phyloP scores from a whole-genome alignment of 2,888 invertebrate genomes.

The Drosophila monieri region DNA sequence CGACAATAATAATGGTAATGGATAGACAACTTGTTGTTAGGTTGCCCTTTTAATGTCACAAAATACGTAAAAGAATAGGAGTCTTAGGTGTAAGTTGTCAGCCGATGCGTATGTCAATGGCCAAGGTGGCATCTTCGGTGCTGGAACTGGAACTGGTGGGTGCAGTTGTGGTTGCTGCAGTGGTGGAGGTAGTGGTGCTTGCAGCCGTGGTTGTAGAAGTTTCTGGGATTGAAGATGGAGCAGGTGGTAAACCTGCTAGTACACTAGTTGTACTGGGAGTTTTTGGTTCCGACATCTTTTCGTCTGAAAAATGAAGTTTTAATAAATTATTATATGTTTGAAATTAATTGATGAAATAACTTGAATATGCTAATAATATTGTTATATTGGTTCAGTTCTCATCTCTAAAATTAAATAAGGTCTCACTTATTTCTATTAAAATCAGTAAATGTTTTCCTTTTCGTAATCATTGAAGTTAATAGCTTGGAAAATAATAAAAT shows the following conservation, averaged over 20 bases:
- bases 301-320: conserved; percentile 5
- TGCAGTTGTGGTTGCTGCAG: conserved; percentile 11
- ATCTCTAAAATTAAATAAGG: too few species aligned
- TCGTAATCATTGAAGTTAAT: background rate
- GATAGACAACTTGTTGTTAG: conserved; percentile 42
- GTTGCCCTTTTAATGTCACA: conserved; percentile 49
- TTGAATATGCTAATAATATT: too few species aligned
- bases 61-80: conserved; percentile 11
- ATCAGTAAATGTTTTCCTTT: background rate
- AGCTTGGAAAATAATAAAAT: background rate
- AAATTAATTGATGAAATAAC: too few species aligned
- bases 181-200: conserved; percentile 3
- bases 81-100: conserved; percentile 21
- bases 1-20: conserved; percentile 38
- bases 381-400: too few species aligned
- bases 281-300: background rate
- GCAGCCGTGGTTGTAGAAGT: background rate
- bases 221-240: background rate
- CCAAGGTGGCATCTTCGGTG: conserved; percentile 57
- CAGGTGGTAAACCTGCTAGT: conserved; percentile 14
- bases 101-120: conserved; percentile 76
- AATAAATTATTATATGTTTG: background rate
- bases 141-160: conserved; percentile 33
- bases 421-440: too few species aligned
- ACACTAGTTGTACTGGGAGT: conserved; percentile 17